Evolutionary conservation across 2,113 vertebrate species (phyloP), one percentile per base, ranked within the genome.

Genomic region (Picathartes gymnocephalus): DNA sequence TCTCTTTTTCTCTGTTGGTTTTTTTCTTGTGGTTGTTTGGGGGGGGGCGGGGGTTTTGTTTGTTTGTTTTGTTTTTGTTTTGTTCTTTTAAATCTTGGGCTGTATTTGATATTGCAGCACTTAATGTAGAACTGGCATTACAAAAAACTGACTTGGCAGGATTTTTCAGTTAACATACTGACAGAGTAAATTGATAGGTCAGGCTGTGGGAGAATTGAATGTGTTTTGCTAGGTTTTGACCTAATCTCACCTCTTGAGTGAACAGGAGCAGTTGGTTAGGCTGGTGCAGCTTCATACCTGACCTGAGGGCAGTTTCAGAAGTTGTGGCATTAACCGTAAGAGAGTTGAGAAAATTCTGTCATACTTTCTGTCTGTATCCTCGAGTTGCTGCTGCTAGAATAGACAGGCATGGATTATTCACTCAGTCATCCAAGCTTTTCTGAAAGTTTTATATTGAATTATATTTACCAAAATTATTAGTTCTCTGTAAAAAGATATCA

Each of bases 191-290:
- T 53, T 53, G 16, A 6, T n/a, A 77, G n/a, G 35, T 47, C 58
- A 39, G 39, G 33, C 64, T 88, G 64, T n/a, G 37, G 54, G 56
- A 39, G 42, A 80, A 47, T 7, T 90, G 39, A 15, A 21, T 8
- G 3, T 51, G 6, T 66, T 78, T 11, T 19, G 13, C 9, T 72
- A 35, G 30, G 14, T 56, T 92, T 86, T 77, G 42, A 66, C 44
- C 35, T 77, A 16, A 62, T 50, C 8, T 66, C 0, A 0, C 30
- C 70, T 72, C 21, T 54, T 27, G n/a, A 90, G 50, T 35, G 45
- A 76, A 14, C 54, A 61, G 53, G 54, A 61, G 28, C 0, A 0
- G 30, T 60, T 81, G 28, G 53, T 74, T 76, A 20, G 1, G 1
- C 37, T 61, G 54, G 25, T 74, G 47, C 56, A 42, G 45, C 24